A percentile compares a stretch with the other conserved stretches of the same genome.
Conservation (phyloP, 92 coral and sea anemone species). For the Parazoanthus atlanticus region DNA sequence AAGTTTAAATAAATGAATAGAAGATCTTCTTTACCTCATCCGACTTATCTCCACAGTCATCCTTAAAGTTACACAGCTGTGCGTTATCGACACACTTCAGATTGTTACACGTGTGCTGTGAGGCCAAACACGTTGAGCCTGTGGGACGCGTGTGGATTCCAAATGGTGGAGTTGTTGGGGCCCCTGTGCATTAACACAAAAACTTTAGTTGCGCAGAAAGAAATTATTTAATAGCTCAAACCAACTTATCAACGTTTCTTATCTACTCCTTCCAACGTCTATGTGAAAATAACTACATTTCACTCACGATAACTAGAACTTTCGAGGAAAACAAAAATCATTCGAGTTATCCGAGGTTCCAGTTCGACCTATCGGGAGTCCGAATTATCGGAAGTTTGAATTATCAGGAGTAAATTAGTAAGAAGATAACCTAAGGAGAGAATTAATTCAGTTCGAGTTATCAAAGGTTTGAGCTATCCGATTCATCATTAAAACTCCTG, state of each 20-base stretch:
- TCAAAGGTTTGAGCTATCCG: too few relatives aligned
- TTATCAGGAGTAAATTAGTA: too few relatives aligned
- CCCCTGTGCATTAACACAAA: constrained; percentile 56
- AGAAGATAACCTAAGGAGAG: too few relatives aligned
- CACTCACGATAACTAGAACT: too few relatives aligned
- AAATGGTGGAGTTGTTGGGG: constrained; percentile 92
- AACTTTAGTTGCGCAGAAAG: neutral
- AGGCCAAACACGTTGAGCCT: constrained; percentile 77
- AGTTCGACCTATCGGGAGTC: too few relatives aligned
- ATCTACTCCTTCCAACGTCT: too few relatives aligned
- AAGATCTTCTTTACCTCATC: constrained; percentile 59
- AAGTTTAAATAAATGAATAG: neutral
- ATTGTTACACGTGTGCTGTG: constrained; percentile 89
- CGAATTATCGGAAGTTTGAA: too few relatives aligned
- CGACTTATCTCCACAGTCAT: constrained; percentile 94
- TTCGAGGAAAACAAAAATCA: too few relatives aligned
- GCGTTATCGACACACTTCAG: constrained; percentile 92
- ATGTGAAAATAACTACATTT: too few relatives aligned
- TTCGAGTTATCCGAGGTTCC: too few relatives aligned
- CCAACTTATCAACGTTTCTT: neutral
- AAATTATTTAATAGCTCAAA: neutral
- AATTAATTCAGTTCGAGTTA: too few relatives aligned
- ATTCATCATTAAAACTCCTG: too few relatives aligned
- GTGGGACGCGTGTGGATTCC: constrained; percentile 99
- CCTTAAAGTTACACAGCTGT: constrained; percentile 92